Percentiles rank a stretch among this genome's conserved stretches.
These are phyloP conservation scores for Euclidia mi DNA, from an alignment of 2,888 invertebrate genomes.

Conservation along the genomic window DNA sequence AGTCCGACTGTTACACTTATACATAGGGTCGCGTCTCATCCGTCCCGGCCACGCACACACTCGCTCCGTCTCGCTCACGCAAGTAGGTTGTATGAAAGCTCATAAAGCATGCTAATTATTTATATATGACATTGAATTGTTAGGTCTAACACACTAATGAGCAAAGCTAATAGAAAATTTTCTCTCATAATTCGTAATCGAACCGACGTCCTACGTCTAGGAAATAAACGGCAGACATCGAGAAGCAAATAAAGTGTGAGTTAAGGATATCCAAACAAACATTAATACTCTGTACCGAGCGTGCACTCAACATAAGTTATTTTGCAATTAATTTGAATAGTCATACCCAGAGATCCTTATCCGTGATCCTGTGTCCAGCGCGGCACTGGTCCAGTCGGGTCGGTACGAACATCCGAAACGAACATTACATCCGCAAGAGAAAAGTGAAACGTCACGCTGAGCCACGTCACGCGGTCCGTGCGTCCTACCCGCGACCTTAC, in stretches of 20 bases:
- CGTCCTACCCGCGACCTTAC: slow-evolving; percentile 64
- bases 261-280: slow-evolving; percentile 76
- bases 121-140: slow-evolving; percentile 64
- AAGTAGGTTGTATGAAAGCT: slow-evolving; percentile 65
- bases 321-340: slow-evolving; percentile 82
- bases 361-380: slow-evolving; percentile 47
- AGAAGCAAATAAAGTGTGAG: slow-evolving; percentile 82
- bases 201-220: slow-evolving; percentile 61
- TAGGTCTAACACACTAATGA: slow-evolving; percentile 75
- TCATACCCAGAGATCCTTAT: slow-evolving; percentile 85
- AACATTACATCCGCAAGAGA: slow-evolving; percentile 60
- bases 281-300: slow-evolving; percentile 78
- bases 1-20: neutral
- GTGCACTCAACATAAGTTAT: slow-evolving; percentile 87
- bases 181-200: slow-evolving; percentile 47
- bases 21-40: slow-evolving; percentile 3
- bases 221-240: slow-evolving; percentile 71
- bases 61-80: slow-evolving; percentile 34
- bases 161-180: slow-evolving; percentile 65
- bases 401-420: slow-evolving; percentile 63
- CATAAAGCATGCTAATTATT: slow-evolving; percentile 74
- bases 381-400: slow-evolving; percentile 42
- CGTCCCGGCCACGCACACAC: slow-evolving; percentile 16
- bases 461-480: slow-evolving; percentile 45
- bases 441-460: slow-evolving; percentile 39